Evolutionary conservation across 2,797 vertebrate species (phyloP), one percentile per base, ranked within the genome.

Genomic region (Microctenopoma steveboyesi): DNA sequence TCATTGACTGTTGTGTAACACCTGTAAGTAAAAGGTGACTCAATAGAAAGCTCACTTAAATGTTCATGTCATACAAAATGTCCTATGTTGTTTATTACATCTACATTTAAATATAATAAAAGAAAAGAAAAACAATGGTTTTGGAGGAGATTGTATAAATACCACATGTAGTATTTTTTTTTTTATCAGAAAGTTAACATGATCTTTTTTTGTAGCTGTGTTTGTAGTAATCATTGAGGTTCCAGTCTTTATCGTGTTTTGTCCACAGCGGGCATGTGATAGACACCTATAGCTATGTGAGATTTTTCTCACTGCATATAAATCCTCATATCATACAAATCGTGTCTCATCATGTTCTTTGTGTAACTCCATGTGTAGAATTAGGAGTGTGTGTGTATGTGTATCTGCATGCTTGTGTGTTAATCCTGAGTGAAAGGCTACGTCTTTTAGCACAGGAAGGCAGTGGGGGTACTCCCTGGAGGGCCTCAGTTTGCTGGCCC

Each of bases 371-470:
- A 57, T 74, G 75, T 77, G 66, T 45, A 75, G 72, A 60, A 86
- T 73, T 76, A 80, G 62, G 47, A 40, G 51, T 74, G 40, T 79
- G 53, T 69, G 72, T 76, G 72, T 22, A 22, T 72, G 55, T 73
- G 70, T 48, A 67, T 83, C 64, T 77, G 66, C 53, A 18, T 46
- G 61, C 65, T 81, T 78, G 85, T 79, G 84, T 79, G 73, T 82
- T 92, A 93, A 92, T 91, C 91, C 88, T 89, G 78, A 91, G 76
- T 91, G 91, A 92, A 90, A 92, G 86, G 78, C 81, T 79, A 87
- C 8, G 52, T 83, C 86, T 87, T 48, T 78, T 81, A 81, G 77
- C 79, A 81, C 82, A 86, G 91, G 85, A 91, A 89, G 83, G 88
- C 84, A 84, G 80, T 40, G 70, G 74, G 82, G 79, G 77, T 81